Evolutionary conservation across 2,888 invertebrate genomes (phyloP), one percentile per base, ranked within the genome.

Genomic region (Epirrita christyi): DNA sequence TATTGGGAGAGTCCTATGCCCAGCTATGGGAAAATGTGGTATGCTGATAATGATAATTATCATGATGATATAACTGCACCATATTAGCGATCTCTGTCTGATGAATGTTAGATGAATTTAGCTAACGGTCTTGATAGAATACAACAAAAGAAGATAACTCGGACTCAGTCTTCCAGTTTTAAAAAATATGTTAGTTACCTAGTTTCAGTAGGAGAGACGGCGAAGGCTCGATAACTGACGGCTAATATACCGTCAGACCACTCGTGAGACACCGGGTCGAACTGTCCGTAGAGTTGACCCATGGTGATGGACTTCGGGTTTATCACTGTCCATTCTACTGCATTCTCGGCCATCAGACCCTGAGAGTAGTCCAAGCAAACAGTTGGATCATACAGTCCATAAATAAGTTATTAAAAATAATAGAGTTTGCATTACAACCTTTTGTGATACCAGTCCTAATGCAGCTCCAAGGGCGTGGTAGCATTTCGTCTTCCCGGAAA

Each of bases 281-380:
- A 98, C 81, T 97, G 96, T 0, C 98, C 98, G 76, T 98, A 99
- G 29, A 99, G 90, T 81, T 98, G 98, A 0, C 98, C 98, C 96
- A 98, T 96, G 0, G 98, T 98, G 55, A 99, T 96, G 0, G 98
- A 95, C 86, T 99, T 99, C 0, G 99, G 98, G 87, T 98, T 99
- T 66, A 97, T 97, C 1, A 97, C 93, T 0, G 94, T 96, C 76
- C 94, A 96, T 67, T 97, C 95, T 0, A 96, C 96, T 61, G 93
- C 93, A 73, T 96, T 95, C 75, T 97, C 97, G 21, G 94, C 93
- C 94, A 96, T 95, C 37, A 94, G 89, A 61, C 94, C 94, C 95
- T 96, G 65, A 14, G 21, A 21, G 21, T 21, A 2, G 21, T 21
- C 21, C 21, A 21, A 21, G 21, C 2, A 4, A 21, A 4, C 21